phyloP scores from a whole-genome alignment of 2,888 invertebrate genomes.

The Eupithecia centaureata region DNA sequence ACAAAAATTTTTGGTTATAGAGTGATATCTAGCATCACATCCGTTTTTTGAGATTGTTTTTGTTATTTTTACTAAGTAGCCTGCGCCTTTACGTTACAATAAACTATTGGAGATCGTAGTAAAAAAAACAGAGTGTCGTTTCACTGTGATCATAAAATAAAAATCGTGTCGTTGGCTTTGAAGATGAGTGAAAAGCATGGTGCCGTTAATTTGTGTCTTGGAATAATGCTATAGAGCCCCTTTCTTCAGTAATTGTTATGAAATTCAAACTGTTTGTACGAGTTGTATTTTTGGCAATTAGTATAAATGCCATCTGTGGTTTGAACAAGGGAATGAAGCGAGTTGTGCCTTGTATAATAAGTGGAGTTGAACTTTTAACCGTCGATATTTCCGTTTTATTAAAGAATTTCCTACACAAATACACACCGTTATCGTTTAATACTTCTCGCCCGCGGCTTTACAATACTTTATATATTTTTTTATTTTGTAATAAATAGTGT shows the following conservation, averaged over 20 bases:
- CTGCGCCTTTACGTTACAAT: no score
- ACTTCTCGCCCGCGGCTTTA: background rate
- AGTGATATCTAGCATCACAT: no score
- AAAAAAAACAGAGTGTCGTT: no score
- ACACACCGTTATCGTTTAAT: background rate
- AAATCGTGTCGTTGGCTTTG: background rate
- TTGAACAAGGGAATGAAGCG: conserved; percentile 6
- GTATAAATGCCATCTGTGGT: conserved; percentile 19
- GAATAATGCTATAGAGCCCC: conserved; percentile 35
- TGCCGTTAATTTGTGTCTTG: conserved; percentile 36
- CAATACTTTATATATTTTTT: no score
- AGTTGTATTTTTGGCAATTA: conserved; percentile 20
- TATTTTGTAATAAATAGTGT: no score
- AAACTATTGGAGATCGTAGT: no score
- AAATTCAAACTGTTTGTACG: conserved; percentile 30
- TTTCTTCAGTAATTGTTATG: conserved; percentile 33
- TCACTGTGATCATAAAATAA: background rate
- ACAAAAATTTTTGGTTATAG: no score
- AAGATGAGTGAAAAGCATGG: conserved; percentile 16
- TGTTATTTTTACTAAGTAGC: no score
- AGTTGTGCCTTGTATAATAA: background rate
- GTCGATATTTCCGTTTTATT: background rate
- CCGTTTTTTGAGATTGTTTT: no score
- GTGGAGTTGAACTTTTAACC: background rate
- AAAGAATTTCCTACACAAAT: background rate